Evolutionary conservation across 2,797 vertebrate species (phyloP), one percentile per base, ranked within the genome.

Genomic region (Phrynocephalus forsythii): DNA sequence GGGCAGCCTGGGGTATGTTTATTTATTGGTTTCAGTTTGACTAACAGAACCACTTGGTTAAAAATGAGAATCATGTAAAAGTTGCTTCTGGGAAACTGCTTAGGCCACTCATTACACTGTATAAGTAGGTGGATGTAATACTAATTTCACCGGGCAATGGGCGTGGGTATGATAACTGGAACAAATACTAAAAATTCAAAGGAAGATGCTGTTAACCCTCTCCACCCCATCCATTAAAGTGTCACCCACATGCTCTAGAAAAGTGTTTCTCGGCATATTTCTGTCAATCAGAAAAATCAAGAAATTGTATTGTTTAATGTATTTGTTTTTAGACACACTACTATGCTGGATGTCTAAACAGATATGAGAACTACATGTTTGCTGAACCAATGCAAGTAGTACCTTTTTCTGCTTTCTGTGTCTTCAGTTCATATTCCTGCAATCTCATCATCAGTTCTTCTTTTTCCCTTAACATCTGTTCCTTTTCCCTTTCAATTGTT

Each of bases 331-430:
- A 0, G 88, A 16, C 24, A 2, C 6, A 22, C 0, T 82, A 78
- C 15, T 69, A 18, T 56, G 76, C 3, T 73, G 38, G 4, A 28
- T 79, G 11, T 18, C 0, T 0, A 38, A 63, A 33, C 63, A 50
- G 15, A 72, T 44, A 0, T 44, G 20, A 18, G 11, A 30, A 11
- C 24, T 6, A 20, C 24, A 3, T 28, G 0, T 63, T 22, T 87
- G 30, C 60, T 11, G 3, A 28, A 30, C 28, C 7, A 38, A 56
- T 2, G 60, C 26, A 68, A 88, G 3, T 78, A 82, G 91, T 95
- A 99, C 98, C 98, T 97, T 95, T 98, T 95, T 99, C 98, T 2
- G 98, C 98, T 93, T 96, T 98, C 96, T 97, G 98, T 93, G 98
- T 99, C 95, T 99, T 98, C 96, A 98, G 96, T 93, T 99, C 98